Evolutionary conservation across 2,888 invertebrate species (phyloP).

Genomic region (Chaetogeoica ovagalla): DNA sequence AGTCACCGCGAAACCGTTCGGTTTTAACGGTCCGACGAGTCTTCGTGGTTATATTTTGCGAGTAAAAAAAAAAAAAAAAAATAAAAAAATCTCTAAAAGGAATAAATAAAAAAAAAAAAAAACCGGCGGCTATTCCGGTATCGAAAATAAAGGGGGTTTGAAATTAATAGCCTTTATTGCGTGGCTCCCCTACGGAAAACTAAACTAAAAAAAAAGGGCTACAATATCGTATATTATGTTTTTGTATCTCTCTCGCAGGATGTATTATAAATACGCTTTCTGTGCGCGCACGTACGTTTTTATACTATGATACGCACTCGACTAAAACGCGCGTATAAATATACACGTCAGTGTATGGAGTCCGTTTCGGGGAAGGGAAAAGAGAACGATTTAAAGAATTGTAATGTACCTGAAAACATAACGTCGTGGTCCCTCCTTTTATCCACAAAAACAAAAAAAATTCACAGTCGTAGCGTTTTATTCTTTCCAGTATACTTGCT

Average conservation of each 20-base stretch:
- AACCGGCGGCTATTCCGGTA: constrained; percentile 31
- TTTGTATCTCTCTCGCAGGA: background rate
- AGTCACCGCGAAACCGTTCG: background rate
- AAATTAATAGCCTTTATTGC: constrained; percentile 42
- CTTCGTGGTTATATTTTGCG: background rate
- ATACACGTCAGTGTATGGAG: too few relatives aligned
- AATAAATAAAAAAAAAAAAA: too few relatives aligned
- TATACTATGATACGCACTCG: background rate
- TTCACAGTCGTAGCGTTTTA: too few relatives aligned
- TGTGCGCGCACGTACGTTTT: background rate
- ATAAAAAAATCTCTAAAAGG: constrained; percentile 33
- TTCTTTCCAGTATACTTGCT: too few relatives aligned
- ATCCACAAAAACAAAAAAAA: too few relatives aligned
- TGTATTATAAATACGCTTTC: background rate
- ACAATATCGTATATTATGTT: background rate
- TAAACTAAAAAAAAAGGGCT: constrained; percentile 18
- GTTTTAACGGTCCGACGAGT: constrained; percentile 26
- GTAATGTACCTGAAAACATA: too few relatives aligned
- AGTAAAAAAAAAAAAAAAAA: constrained; percentile 15
- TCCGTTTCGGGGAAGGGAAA: too few relatives aligned
- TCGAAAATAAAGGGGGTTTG: constrained; percentile 34
- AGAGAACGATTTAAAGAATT: too few relatives aligned
- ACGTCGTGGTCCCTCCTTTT: too few relatives aligned
- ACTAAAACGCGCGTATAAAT: too few relatives aligned
- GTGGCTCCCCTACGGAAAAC: background rate